phyloP scores from a whole-genome alignment of 2,888 invertebrate genomes.

The Cephus rjabovi region DNA sequence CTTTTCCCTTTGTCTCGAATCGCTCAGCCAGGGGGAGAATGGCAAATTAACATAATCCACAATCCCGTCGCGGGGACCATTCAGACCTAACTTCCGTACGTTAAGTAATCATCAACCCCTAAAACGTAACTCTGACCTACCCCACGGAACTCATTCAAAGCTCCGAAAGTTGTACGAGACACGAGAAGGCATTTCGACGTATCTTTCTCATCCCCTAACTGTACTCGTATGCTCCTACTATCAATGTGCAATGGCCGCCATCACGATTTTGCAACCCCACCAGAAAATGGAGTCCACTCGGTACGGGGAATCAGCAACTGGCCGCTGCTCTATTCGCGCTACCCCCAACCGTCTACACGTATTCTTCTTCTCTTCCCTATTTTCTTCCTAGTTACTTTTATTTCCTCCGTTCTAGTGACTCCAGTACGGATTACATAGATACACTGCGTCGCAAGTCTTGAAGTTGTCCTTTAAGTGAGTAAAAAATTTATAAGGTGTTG shows the following conservation, averaged over 20 bases:
- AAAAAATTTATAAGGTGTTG: background rate
- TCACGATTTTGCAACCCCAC: background rate
- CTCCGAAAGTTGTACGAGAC: background rate
- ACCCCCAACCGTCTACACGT: no score
- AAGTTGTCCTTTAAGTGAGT: background rate
- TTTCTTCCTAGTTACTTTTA: background rate
- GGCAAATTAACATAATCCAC: slow-evolving; percentile 31
- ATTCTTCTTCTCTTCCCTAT: background rate
- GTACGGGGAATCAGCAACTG: background rate
- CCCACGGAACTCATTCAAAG: background rate
- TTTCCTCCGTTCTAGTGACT: background rate
- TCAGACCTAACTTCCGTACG: background rate
- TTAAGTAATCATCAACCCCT: background rate
- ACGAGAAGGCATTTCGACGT: background rate
- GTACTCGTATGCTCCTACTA: background rate
- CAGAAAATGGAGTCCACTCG: background rate
- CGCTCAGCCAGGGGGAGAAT: background rate
- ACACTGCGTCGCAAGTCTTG: background rate
- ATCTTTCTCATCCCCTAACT: slow-evolving; percentile 6
- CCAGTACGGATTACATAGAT: background rate
- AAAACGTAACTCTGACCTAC: background rate
- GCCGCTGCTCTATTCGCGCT: no score
- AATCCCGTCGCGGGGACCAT: background rate
- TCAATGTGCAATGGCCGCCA: background rate
- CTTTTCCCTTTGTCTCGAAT: background rate